Base-by-base conservation (phyloP, 1,140 invertebrate genomes). In the Papilio polyxenes region DNA sequence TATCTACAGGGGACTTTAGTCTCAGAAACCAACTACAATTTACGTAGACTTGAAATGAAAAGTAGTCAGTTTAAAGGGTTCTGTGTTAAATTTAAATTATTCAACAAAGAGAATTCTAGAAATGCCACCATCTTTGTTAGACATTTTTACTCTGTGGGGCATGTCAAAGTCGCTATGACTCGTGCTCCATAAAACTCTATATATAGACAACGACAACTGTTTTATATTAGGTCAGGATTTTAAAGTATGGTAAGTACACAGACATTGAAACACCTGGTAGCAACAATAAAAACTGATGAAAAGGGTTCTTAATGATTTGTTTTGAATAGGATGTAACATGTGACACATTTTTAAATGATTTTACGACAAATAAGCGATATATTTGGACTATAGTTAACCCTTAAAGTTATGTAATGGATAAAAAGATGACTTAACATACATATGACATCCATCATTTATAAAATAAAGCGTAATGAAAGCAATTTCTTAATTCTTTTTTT, bases 171-270 rank as follows among this genome's bases (percentile, higher is more conserved):
- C 2, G 23, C 75, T 49, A 77, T 56, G 75, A 77, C 5, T n/a
- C 75, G 48, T 49, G 75, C 75, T 77, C 44, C 75, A 77, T 77
- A 77, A 77, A 77, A 77, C 11, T 77, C 75, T 49, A 51, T 77
- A 77, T 56, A 77, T 77, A 77, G 75, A 77, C 23, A 77, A 77
- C 75, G 20, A 15, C 49, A 49, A 77, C 49, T 51, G 49, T 77
- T 77, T 77, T 56, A 56, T 49, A 77, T 77, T 77, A 77, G 75
- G 75, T 77, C 75, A 77, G 75, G 75, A 77, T 77, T 56, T 77
- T 77, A 23, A 77, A 56, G 75, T 75, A 75, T 74, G 69, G 69
- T 74, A 74, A 74, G 23, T 40, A 37, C 40, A 15, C 31, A 49
- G 74, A 10, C 65, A 72, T 37, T 49, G 20, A 40, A 49, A 75